These are phyloP conservation scores for Mesoligia furuncula DNA, from an alignment of 2,888 invertebrate genomes.

Conservation along the genomic window DNA sequence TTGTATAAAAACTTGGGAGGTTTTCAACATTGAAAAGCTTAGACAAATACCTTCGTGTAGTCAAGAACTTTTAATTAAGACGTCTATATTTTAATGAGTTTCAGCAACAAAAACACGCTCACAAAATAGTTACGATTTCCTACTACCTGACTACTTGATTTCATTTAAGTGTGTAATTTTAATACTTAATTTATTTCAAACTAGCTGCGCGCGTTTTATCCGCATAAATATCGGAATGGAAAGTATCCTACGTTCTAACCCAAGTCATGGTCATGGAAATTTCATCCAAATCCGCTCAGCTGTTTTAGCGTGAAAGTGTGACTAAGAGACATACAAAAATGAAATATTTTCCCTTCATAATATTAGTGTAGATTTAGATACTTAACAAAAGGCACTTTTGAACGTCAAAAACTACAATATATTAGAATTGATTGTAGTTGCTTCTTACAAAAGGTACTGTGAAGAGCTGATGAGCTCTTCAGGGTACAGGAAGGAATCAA, in stretches of 20 bases:
- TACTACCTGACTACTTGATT: neutral
- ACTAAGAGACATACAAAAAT: neutral
- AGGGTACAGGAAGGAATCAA: no score
- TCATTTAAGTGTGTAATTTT: neutral
- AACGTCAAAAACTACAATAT: neutral
- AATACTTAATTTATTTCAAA: neutral
- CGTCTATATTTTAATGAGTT: slow-evolving; percentile 31
- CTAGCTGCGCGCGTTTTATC: neutral
- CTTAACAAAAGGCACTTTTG: neutral
- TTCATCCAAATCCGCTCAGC: neutral
- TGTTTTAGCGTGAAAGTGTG: neutral
- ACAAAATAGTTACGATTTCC: neutral
- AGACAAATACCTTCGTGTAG: slow-evolving; percentile 22
- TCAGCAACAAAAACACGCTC: slow-evolving; percentile 6
- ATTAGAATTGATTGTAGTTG: neutral
- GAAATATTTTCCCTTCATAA: neutral
- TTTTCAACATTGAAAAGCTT: slow-evolving; percentile 24
- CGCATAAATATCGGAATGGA: neutral
- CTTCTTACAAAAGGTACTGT: neutral
- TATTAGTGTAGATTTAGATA: neutral
- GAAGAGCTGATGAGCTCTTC: no score
- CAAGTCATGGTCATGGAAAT: neutral
- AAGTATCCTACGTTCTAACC: neutral
- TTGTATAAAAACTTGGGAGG: slow-evolving; percentile 8
- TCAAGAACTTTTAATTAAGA: slow-evolving; percentile 31